Evolutionary conservation across 1,140 invertebrate species (phyloP), one percentile per base, ranked within the genome.

Genomic region (Spodoptera frugiperda): DNA sequence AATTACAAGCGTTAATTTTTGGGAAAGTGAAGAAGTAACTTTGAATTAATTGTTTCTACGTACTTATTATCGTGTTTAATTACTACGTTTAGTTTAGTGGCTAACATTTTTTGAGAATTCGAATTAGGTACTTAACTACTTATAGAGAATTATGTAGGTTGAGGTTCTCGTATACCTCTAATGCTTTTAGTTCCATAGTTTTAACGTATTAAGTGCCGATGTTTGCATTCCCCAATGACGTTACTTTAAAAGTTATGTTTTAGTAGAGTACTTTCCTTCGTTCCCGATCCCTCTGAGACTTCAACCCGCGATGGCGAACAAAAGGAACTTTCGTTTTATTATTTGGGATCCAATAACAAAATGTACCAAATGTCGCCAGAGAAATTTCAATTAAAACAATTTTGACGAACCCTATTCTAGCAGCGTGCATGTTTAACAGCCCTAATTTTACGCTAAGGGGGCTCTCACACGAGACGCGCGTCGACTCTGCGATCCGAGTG

Each of bases 401-500:
- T 71, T 59, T 48, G 54, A 72, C 51, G 53, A 73, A 49, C 55
- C 71, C 71, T 17, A 49, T 73, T 73, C 17, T 14, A 54, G 17
- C 33, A 48, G 54, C 39, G 9, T 44, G 49, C 21, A 61, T 49
- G 44, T 65, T 21, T 53, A 51, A 63, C 72, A 63, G 44, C 30
- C 57, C 72, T 75, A 63, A 65, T 65, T 63, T 68, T 57, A 17
- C 61, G 48, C 48, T 68, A 57, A 76, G 63, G 74, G 63, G 51
- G 51, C 51, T 57, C 68, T 33, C 39, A 68, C 44, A 68, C 59
- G 14, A 55, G 30, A 55, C 74, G 74, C 49, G 44, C 33, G 44
- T 33, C 63, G 77, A 74, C 44, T 78, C 17, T 14, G 71, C 71
- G 61, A 78, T 70, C 53, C 77, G 15, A 44, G 33, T 68, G 63